phyloP scores from a whole-genome alignment of 2,797 vertebrate genomes.

The Esox masquinongy region DNA sequence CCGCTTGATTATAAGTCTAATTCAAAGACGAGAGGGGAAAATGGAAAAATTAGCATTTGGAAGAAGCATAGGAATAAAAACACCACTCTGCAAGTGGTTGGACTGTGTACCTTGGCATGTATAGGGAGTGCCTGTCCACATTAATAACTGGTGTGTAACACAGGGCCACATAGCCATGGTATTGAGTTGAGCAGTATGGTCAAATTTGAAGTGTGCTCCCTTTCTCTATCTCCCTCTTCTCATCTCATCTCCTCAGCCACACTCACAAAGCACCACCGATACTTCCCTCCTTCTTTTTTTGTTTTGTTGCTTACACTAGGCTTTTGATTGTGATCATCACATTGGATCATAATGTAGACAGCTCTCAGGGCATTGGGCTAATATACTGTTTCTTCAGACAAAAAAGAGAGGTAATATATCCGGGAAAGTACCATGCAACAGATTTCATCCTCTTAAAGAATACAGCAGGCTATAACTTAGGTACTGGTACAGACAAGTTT shows the following conservation, averaged over 20 bases:
- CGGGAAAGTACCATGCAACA: not conserved
- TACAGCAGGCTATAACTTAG: not conserved
- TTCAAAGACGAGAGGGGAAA: constrained; percentile 46
- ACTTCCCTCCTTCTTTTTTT: not conserved
- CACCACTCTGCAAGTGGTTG: constrained; percentile 54
- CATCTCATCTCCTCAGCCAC: not conserved
- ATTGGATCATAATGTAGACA: not conserved
- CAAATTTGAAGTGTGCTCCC: constrained; percentile 27
- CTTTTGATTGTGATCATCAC: not conserved
- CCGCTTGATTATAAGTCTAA: constrained; percentile 50
- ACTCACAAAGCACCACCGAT: not conserved
- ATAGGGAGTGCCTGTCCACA: constrained; percentile 51
- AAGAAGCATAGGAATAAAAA: constrained; percentile 64
- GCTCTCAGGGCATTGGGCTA: too few species aligned
- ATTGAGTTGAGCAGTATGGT: constrained; percentile 37
- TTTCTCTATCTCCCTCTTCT: constrained; percentile 26
- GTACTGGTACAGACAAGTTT: not conserved
- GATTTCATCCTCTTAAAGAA: not conserved
- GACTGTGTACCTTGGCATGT: constrained; percentile 47
- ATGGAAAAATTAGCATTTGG: constrained; percentile 53
- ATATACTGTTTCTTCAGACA: too few species aligned
- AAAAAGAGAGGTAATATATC: not conserved
- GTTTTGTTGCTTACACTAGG: not conserved
- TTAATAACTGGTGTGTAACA: constrained; percentile 57
- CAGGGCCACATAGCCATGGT: constrained; percentile 44